phyloP scores from a whole-genome alignment of 2,797 vertebrate species.

The Alfaro cultratus region DNA sequence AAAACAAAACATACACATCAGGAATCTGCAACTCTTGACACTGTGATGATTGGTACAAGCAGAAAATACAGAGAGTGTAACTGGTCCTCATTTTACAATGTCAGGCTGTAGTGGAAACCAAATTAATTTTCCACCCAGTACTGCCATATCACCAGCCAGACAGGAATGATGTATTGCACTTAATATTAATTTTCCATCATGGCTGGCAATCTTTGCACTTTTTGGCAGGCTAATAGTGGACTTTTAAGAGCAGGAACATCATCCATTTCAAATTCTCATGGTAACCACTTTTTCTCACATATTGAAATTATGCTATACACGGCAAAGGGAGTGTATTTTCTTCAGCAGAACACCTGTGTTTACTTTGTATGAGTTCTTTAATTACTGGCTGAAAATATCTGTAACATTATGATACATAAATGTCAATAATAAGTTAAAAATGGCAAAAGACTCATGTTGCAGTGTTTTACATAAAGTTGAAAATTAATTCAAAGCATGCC shows the following conservation, averaged over 20 bases:
- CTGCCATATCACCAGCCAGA: constrained; percentile 75
- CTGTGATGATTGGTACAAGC: constrained; percentile 52
- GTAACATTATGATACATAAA: neutral
- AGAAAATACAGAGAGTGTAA: constrained; percentile 51
- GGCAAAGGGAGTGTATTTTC: constrained; percentile 30
- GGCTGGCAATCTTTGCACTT: constrained; percentile 71
- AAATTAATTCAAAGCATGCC: constrained; percentile 21
- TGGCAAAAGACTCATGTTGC: constrained; percentile 12
- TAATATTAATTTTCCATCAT: constrained; percentile 82
- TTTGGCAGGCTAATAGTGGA: constrained; percentile 74
- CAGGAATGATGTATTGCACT: constrained; percentile 82
- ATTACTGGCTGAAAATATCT: constrained; percentile 21
- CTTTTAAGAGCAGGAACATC: constrained; percentile 63
- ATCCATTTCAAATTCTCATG: constrained; percentile 68
- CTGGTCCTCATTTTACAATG: constrained; percentile 75
- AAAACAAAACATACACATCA: neutral
- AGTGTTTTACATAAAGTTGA: constrained; percentile 14
- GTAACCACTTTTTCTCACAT: constrained; percentile 60
- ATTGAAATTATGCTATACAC: constrained; percentile 21
- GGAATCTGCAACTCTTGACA: constrained; percentile 43
- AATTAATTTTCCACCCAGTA: constrained; percentile 79
- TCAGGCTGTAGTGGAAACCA: constrained; percentile 76
- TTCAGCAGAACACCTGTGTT: constrained; percentile 1
- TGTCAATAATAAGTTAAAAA: constrained; percentile 6
- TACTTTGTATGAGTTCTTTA: constrained; percentile 19